These are phyloP conservation scores for Telenomus remus DNA, from an alignment of 1,140 invertebrate genomes.

Conservation along the genomic window DNA sequence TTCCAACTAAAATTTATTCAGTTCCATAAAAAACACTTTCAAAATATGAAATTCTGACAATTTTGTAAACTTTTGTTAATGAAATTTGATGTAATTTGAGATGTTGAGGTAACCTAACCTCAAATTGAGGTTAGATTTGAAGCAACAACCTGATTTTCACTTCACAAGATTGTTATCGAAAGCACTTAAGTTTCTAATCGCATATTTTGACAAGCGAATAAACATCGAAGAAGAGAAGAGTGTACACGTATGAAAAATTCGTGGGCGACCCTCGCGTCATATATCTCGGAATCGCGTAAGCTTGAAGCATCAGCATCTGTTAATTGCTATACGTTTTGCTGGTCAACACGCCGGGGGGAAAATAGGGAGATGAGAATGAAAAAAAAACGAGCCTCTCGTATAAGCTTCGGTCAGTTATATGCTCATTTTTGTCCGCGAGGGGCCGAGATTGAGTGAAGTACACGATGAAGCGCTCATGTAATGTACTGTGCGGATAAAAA, in stretches of 20 bases:
- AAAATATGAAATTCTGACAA: too few species aligned
- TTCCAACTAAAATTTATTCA: too few species aligned
- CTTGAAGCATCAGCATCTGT: slow-evolving; percentile 53
- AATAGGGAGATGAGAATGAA: neutral
- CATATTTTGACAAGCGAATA: slow-evolving; percentile 54
- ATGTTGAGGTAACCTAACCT: too few species aligned
- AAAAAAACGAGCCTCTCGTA: slow-evolving; percentile 2
- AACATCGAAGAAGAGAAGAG: slow-evolving; percentile 37
- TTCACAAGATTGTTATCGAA: too few species aligned
- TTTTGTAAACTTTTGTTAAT: too few species aligned
- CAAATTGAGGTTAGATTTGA: too few species aligned
- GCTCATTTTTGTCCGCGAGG: slow-evolving; percentile 46
- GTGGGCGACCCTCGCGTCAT: slow-evolving; percentile 33
- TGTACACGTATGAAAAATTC: slow-evolving; percentile 42
- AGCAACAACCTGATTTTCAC: too few species aligned
- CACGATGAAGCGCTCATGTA: slow-evolving; percentile 41
- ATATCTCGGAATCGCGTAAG: slow-evolving; percentile 50
- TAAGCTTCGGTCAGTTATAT: slow-evolving; percentile 38
- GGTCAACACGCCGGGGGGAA: slow-evolving; percentile 44
- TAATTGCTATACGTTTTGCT: slow-evolving; percentile 55
- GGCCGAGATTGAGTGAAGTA: slow-evolving; percentile 48
- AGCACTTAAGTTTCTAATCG: slow-evolving; percentile 3
- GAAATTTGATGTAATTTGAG: too few species aligned
- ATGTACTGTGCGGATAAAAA: slow-evolving; percentile 49
- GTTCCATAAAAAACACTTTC: too few species aligned